Conservation (phyloP, 2,113 vertebrate species). For the Nematolebias whitei region DNA sequence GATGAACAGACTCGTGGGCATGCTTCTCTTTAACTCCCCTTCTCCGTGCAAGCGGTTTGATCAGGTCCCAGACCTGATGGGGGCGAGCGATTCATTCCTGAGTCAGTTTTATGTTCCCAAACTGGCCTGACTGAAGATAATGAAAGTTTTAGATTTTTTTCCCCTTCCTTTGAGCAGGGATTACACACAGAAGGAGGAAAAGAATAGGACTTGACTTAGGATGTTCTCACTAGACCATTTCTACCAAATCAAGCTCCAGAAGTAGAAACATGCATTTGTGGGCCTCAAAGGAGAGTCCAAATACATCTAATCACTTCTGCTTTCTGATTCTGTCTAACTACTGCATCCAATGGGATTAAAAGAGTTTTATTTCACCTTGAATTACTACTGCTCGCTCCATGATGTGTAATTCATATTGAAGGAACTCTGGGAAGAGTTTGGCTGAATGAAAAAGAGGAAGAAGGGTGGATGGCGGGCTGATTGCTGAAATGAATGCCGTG, state of each 20-base stretch:
- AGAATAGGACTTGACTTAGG: constrained; percentile 71
- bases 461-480: constrained; percentile 61
- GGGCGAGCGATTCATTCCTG: constrained; percentile 61
- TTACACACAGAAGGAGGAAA: constrained; percentile 67
- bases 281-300: constrained; percentile 62
- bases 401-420: constrained; percentile 76
- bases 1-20: constrained; percentile 71
- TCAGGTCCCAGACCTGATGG: constrained; percentile 70
- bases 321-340: constrained; percentile 37
- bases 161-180: constrained; percentile 37
- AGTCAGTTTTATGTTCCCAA: constrained; percentile 79
- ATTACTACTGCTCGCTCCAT: constrained; percentile 60
- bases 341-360: constrained; percentile 56
- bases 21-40: constrained; percentile 73
- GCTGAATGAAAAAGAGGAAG: constrained; percentile 59
- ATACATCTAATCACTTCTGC: constrained; percentile 64
- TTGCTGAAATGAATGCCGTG: constrained; percentile 75
- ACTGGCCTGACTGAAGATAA: constrained; percentile 77
- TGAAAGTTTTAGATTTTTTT: constrained; percentile 69
- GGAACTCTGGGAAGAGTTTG: constrained; percentile 77
- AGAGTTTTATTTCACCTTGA: constrained; percentile 78
- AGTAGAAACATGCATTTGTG: constrained; percentile 53
- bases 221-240: constrained; percentile 74
- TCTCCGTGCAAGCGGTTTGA: constrained; percentile 72
- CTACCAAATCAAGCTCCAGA: constrained; percentile 72